These are phyloP conservation scores for Pollenia labialis DNA, from an alignment of 2,888 invertebrate species.

Conservation along the genomic window DNA sequence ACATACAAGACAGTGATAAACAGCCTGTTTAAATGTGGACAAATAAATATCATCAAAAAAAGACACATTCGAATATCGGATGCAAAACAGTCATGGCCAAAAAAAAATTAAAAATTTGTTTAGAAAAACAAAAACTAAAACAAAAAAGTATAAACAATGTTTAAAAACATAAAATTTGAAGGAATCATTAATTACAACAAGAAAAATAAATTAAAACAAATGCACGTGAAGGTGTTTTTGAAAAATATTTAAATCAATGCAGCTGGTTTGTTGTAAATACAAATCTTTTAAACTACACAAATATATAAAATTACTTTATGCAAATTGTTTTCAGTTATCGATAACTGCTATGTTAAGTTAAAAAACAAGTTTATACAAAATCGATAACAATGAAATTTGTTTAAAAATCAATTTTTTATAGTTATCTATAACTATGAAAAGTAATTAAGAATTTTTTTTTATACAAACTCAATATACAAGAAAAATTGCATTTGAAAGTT, in stretches of 20 bases:
- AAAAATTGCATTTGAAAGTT: too few species aligned
- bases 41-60: constrained; percentile 70
- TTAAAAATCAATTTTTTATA: too few species aligned
- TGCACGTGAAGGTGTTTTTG: not conserved
- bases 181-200: constrained; percentile 53
- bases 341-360: too few species aligned
- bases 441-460: too few species aligned
- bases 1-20: constrained; percentile 68
- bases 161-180: constrained; percentile 39
- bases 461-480: too few species aligned
- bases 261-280: not conserved
- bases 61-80: constrained; percentile 37
- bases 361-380: too few species aligned
- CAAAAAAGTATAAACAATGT: constrained; percentile 57
- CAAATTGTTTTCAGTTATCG: too few species aligned
- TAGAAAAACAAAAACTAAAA: constrained; percentile 19
- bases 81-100: constrained; percentile 57
- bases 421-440: too few species aligned
- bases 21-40: constrained; percentile 72
- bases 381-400: too few species aligned
- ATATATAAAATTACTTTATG: too few species aligned
- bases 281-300: too few species aligned
- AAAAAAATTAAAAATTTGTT: constrained; percentile 25
- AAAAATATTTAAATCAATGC: not conserved
- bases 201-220: constrained; percentile 26